phyloP scores from a whole-genome alignment of 92 coral and sea anemone genomes.

The Porites cylindrica region DNA sequence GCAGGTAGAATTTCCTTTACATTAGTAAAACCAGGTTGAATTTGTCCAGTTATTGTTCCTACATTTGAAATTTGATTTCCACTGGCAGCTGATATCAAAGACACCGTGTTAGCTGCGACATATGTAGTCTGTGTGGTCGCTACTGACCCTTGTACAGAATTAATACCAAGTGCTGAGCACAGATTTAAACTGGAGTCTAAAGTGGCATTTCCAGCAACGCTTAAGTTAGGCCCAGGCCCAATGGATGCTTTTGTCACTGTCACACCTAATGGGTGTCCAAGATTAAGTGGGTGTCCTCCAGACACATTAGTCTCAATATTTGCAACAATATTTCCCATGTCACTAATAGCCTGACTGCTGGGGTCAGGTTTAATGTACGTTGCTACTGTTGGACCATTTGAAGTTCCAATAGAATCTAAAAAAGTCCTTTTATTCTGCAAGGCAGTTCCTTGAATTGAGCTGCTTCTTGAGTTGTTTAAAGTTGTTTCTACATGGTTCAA shows the following conservation, averaged over 20 bases:
- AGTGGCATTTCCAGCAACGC: conserved; percentile 41
- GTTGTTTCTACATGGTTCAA: conserved; percentile 41
- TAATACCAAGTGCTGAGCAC: conserved; percentile 74
- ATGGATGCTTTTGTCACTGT: conserved; percentile 47
- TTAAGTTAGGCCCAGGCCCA: conserved; percentile 55
- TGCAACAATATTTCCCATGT: conserved; percentile 92
- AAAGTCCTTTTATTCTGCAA: conserved; percentile 69
- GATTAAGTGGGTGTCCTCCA: conserved; percentile 73
- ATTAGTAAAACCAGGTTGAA: conserved; percentile 48
- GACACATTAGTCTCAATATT: conserved; percentile 87
- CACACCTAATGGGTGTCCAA: conserved; percentile 55
- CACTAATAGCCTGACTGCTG: conserved; percentile 92
- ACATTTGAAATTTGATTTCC: conserved; percentile 57
- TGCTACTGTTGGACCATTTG: conserved; percentile 41
- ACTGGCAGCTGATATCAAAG: conserved; percentile 59
- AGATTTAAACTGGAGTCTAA: conserved; percentile 87
- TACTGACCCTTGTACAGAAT: conserved; percentile 42
- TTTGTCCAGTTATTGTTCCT: conserved; percentile 45
- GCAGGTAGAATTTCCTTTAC: conserved; percentile 85
- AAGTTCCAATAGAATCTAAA: conserved; percentile 65
- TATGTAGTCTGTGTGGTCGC: conserved; percentile 64
- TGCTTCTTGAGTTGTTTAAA: conserved; percentile 39
- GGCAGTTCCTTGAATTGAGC: conserved; percentile 30
- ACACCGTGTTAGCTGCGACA: conserved; percentile 59
- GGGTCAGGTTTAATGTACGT: conserved; percentile 85